Base-by-base conservation (phyloP, 1,140 invertebrate genomes). In the Drosophila asahinai region DNA sequence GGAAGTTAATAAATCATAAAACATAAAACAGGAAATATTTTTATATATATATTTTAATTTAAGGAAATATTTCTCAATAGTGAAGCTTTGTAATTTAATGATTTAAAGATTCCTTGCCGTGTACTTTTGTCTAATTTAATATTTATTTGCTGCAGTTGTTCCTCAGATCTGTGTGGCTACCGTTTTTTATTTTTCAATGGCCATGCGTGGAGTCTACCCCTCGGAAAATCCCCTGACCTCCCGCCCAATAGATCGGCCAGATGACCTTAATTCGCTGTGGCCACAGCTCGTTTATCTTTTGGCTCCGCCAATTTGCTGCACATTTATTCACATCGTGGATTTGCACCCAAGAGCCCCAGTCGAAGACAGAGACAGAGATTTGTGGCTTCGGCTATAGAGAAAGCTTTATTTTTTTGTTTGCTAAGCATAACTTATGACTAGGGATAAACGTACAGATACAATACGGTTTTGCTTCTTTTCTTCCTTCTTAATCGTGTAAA, bases 201-300 rank as follows among this genome's bases (percentile, higher is more conserved):
- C 58, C 59, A 59, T 80, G 82, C 82, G 82, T 86, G 63, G 51
- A 54, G 62, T 73, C 19, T 19, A 47, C 59, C 48, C 62, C 72
- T 43, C 60, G 19, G 59, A 59, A 33, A 67, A 68, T 54, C 60
- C 73, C 55, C 52, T 42, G 43, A 58, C 63, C 77, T 48, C 51
- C 42, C 22, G 22, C 43, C 33, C 5, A 15, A 55, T 3, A 42
- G 68, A 59, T 45, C 38, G 55, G 49, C 60, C 74, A 81, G 49
- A 90, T 89, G 84, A 89, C 84, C 84, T 89, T 89, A 89, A 89
- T 89, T 89, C 81, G 86, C 68, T 51, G 19, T 63, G 86, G 74
- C 64, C 70, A 71, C 49, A 75, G 83, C 70, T 86, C 82, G 79
- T 87, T 87, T 84, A 71, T 89, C 72, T 77, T 83, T 45, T 55